These are phyloP conservation scores for Setipinna tenuifilis DNA, from an alignment of 2,797 vertebrate species.

Conservation along the genomic window DNA sequence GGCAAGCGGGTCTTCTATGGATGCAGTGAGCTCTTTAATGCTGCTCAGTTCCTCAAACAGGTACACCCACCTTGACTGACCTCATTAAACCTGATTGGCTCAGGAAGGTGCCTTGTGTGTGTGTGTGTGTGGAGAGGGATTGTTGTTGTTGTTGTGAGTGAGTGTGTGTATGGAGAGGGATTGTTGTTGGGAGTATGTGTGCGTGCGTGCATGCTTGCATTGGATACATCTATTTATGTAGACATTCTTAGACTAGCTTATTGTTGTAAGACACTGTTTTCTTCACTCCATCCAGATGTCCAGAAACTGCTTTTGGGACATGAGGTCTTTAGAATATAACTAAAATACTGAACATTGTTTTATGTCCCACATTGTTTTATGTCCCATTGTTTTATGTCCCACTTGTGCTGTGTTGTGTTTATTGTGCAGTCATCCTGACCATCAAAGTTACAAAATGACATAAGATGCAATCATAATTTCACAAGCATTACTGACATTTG, in stretches of 20 bases:
- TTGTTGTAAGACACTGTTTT: neutral
- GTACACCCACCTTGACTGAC: conserved; percentile 64
- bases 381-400: neutral
- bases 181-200: neutral
- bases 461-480: neutral
- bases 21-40: conserved; percentile 96
- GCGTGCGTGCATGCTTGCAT: neutral
- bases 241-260: neutral
- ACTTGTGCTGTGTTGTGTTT: neutral
- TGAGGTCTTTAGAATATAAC: neutral
- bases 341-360: neutral
- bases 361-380: neutral
- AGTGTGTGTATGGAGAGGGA: neutral
- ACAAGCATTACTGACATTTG: neutral
- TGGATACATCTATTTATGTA: neutral
- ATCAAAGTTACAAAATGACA: neutral
- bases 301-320: neutral
- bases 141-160: neutral
- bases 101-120: neutral
- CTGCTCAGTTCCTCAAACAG: conserved; percentile 94
- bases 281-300: neutral
- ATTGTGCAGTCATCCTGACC: neutral
- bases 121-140: no score
- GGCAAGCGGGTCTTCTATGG: conserved; percentile 94
- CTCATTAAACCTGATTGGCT: neutral